Evolutionary conservation across 2,113 vertebrate species (phyloP), one percentile per base, ranked within the genome.

Genomic region (Trichomycterus rosablanca): DNA sequence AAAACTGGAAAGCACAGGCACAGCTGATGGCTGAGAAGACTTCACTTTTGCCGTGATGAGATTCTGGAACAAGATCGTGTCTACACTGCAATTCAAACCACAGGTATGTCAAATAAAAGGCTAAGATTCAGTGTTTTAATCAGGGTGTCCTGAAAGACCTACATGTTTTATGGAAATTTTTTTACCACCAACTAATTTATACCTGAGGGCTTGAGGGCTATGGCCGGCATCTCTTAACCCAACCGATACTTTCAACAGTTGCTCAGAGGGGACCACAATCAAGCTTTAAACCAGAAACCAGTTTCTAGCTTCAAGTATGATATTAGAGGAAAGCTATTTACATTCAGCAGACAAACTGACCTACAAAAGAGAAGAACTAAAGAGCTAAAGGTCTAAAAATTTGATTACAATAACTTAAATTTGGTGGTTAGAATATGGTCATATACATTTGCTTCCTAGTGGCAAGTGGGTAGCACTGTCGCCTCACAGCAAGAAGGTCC

Each of bases 101-200:
- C 83, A 85, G 83, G 78, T 80, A 83, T 83, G 78, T 80, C 79
- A 80, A 83, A 73, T 80, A 84, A 72, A 66, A 80, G 77, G 75
- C 76, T 72, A 68, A 74, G 83, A 80, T 81, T 81, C 75, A 67
- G 72, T 74, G 77, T 84, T 80, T 84, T 73, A 67, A 74, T 67
- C 61, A 45, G 70, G 59, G 59, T 61, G 67, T 78, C 70, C 75
- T 58, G 70, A 70, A 66, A 63, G 70, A 70, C 66, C 53, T 59
- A 60, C n/a, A n/a, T 60, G 51, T 72, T 78, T 76, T 74, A 79
- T 74, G 78, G 78, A 78, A 79, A 74, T 75, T 74, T 79, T 64
- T 71, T 65, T n/a, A 58, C 77, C 68, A 62, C 74, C 77, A 76
- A 15, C 66, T 74, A 66, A 76, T 83, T 81, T 71, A 74, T 74